Evolutionary conservation across 1,140 invertebrate species (phyloP), one percentile per base, ranked within the genome.

Genomic region (Bombus waltoni): DNA sequence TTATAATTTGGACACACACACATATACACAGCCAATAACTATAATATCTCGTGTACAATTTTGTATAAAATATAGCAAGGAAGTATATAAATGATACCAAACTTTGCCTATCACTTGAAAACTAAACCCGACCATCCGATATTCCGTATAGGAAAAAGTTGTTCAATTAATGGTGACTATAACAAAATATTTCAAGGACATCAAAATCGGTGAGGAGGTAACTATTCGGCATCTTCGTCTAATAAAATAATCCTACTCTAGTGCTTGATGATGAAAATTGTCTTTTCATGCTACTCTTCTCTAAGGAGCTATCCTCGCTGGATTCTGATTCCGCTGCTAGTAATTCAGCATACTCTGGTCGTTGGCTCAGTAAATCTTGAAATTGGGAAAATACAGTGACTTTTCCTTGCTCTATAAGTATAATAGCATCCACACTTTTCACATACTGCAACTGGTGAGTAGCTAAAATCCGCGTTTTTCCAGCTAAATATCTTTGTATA

Each of bases 361-460:
- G 92, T 53, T 95, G 95, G 68, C 90, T 96, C 94, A 91, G 96
- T 81, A 89, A 96, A 93, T 95, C 92, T 95, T 96, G 89, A 96
- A 96, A 95, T 96, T 96, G 93, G 0, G 89, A 76, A 44, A 93
- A 94, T 2, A 88, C 85, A 9, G 87, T 79, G 28, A 96, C 91
- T 87, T 94, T 95, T 88, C 97, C 98, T 93, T 98, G 96, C 88
- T 98, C 97, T 77, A 98, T 92, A n/a, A 98, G 96, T 65, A 98
- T 93, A 88, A 99, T 98, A 85, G 96, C 96, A 90, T 98, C 97
- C 10, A 98, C 98, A 70, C 96, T 96, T 90, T 97, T 97, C 9
- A 99, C 95, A 91, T 98, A 98, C 92, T 98, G 98, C 77, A 99
- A 94, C 93, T 99, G 98, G 94, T 99, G 98, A 1, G 98, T 99